Base-by-base conservation (phyloP, 2,113 vertebrate genomes). In the Cyprinodon tularosa region DNA sequence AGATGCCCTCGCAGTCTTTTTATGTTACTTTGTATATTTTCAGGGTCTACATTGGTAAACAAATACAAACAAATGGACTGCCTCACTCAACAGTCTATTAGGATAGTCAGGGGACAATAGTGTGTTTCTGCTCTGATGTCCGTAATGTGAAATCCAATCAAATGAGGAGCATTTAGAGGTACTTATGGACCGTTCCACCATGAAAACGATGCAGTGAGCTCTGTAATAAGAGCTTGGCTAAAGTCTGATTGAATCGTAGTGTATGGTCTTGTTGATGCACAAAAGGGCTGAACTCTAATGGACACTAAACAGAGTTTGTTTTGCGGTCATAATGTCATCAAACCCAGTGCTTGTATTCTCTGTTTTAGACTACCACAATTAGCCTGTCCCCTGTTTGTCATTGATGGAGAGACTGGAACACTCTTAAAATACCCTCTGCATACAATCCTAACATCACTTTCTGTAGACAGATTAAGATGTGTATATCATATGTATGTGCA, bases 91-190 rank as follows among this genome's bases (percentile, higher is more conserved):
- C 90, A 93, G 90, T 93, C 86, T 92, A 94, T 94, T 94, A 94
- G 87, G 81, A 78, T 77, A 91, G 93, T 93, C 92, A 86, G 86
- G 86, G 85, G 92, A 92, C 89, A 90, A 89, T 79, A 86, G 91
- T 93, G 91, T 90, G 78, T 93, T 91, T 89, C 91, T 92, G 80
- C 85, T 82, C 89, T 88, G 90, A 95, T 93, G 92, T 91, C 90
- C 81, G 84, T 94, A 93, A 95, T 95, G 90, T 90, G 86, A 94
- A 93, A 93, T 93, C 90, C 89, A 94, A 94, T 94, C 92, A 92
- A 94, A 92, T 93, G 88, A 91, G 85, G 90, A 92, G 93, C 91
- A 95, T 94, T 95, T 94, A 95, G 92, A 89, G 86, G 91, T 93
- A 92, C 93, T 95, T 91, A 90, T 90, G 88, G 89, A 85, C 83